Evolutionary conservation across 2,888 invertebrate species (phyloP), one percentile per base, ranked within the genome.

Genomic region (Agonopterix heracliana): DNA sequence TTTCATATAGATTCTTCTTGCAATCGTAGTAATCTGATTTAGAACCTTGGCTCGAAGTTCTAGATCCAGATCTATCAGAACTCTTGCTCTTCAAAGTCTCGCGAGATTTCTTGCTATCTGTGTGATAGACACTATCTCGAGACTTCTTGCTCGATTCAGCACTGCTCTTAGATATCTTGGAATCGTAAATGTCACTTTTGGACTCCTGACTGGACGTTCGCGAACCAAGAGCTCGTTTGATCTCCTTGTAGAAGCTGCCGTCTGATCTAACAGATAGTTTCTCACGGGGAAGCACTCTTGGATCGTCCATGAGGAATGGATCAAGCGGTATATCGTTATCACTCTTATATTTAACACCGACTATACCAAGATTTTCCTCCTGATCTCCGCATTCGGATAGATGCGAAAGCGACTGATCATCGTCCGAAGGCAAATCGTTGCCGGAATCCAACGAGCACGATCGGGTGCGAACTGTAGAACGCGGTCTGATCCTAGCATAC

Each of bases 391-490:
- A 78, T 61, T 90, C 91, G 2, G 90, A 90, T 51, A 76, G 54
- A 56, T 87, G 87, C 54, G 90, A 89, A 46, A 91, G 90, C 3
- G 90, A 90, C 3, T 90, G 91, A 61, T 93, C 93, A 65, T 92
- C 92, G 70, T 94, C 93, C 9, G 93, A 93, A n/a, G 93, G 92
- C 65, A 93, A 85, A 61, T 93, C 93, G 76, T 94, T 94, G 52
- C 94, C 93, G 2, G 94, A 94, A 78, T 94, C 94, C 50, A 94
- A 87, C 56, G 93, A 93, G 69, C 93, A 93, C 47, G 93, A 93
- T 59, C 93, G 90, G 55, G 90, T 89, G 64, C 88, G 89, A 47
- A 79, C 82, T 55, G 77, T 74, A n/a, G 83, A 50, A 42, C 70
- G 77, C 38, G 77, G 75, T 47, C 80, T 70, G 48, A 70, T 61